Evolutionary conservation across 2,113 vertebrate species (phyloP).

Genomic region (Aix galericulata): DNA sequence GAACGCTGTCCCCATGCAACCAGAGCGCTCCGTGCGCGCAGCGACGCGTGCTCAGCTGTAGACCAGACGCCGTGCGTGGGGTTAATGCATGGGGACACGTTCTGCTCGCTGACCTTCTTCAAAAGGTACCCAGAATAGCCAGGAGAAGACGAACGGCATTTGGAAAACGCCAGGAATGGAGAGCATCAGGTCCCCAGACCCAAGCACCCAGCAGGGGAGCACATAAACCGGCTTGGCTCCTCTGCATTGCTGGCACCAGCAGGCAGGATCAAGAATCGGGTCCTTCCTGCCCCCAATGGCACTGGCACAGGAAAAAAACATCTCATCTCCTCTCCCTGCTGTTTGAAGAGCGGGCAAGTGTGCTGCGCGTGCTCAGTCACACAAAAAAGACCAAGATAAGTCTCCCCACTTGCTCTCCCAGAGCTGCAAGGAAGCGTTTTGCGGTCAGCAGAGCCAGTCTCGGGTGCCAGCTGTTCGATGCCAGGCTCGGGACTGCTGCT

Average conservation of each 20-base stretch:
- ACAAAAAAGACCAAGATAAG: background rate
- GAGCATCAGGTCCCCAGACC: background rate
- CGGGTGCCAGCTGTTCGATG: background rate
- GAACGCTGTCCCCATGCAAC: background rate
- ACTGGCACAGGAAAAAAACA: background rate
- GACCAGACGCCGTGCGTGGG: fast-evolving
- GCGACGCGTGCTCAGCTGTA: background rate
- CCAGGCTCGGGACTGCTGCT: background rate
- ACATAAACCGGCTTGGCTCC: background rate
- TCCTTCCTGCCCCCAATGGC: background rate
- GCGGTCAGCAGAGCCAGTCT: background rate
- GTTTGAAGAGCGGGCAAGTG: fast-evolving
- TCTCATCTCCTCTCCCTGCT: fast-evolving
- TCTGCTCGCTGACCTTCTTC: background rate
- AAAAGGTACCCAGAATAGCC: background rate
- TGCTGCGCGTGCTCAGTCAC: background rate
- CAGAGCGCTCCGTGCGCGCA: background rate
- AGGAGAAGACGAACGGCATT: background rate
- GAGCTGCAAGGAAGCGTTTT: background rate
- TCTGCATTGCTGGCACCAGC: background rate
- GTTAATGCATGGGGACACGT: fast-evolving
- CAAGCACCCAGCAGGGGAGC: background rate
- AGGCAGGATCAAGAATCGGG: background rate
- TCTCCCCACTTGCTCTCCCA: fast-evolving
- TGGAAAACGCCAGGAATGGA: background rate